Conservation (phyloP, 2,888 invertebrate genomes). For the Lithodes maja region DNA sequence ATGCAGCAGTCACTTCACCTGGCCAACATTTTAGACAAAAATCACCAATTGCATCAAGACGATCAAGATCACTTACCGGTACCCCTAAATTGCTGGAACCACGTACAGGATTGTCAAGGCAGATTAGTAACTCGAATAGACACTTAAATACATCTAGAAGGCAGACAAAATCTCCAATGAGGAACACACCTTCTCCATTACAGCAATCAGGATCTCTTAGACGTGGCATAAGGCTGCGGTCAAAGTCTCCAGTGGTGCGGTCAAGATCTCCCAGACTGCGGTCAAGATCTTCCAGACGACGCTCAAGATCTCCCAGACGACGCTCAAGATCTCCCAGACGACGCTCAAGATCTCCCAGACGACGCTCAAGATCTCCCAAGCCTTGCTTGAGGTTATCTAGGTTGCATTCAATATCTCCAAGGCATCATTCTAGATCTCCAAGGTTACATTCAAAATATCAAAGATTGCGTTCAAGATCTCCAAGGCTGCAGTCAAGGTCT, state of each 20-base stretch:
- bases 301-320: constrained; percentile 7
- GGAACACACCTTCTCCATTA: background rate
- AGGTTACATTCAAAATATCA: background rate
- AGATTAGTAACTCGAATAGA: no score
- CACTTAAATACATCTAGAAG: no score
- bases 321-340: constrained; percentile 26
- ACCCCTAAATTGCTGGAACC: no score
- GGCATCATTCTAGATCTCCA: constrained; percentile 1
- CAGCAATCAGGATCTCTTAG: background rate
- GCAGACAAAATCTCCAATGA: background rate
- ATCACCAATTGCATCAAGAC: no score
- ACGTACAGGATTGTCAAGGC: no score
- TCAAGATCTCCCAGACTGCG: constrained; percentile 32
- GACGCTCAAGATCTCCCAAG: constrained; percentile 31
- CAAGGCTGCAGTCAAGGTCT: constrained; percentile 20
- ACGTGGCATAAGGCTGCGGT: background rate
- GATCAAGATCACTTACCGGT: no score
- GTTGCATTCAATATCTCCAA: background rate
- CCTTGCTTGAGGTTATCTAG: background rate
- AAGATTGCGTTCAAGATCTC: constrained; percentile 13
- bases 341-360: constrained; percentile 23
- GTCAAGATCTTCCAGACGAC: background rate
- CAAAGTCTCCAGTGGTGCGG: background rate
- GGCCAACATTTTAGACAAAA: no score
- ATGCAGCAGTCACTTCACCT: no score